Evolutionary conservation across 2,113 vertebrate species (phyloP), one percentile per base, ranked within the genome.

Genomic region (Lampris incognitus): DNA sequence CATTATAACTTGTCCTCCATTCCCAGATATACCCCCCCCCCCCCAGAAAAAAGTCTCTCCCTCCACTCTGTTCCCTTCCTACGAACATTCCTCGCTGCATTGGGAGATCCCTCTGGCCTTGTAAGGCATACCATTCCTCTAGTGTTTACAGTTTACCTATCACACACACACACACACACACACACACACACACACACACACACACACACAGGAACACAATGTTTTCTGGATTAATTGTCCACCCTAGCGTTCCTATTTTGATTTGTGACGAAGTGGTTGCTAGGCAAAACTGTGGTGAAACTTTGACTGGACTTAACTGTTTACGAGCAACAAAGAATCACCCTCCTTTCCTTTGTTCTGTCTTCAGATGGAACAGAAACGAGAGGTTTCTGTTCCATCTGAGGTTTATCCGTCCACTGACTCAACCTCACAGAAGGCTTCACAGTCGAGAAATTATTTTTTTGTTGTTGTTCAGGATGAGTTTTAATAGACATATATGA

Each of bases 31-130:
- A 24, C 65, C 49, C 57, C 60, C 51, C 60, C 64, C 39, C 63
- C 48, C 10, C 41, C 59, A n/a, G 24, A 24, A 24, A 24, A 24
- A 24, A 24, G 24, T 3, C 44, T 71, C 58, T 76, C 76, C 75
- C 79, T 81, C 73, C 72, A 59, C 69, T 54, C 67, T 24, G n/a
- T 76, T 75, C 81, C 6, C 64, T 76, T 85, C 56, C 62, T 79
- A 42, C 74, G 81, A 82, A 85, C 92, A 94, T 93, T 93, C 93
- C 92, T 88, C 24, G 3, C 69, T 84, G 78, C 85, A 88, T 61
- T 67, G 90, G 91, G 92, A 94, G 90, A 92, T 92, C 89, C 93
- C 88, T 78, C 82, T 88, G 74, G 76, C 94, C 94, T 90, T 94
- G 91, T 94, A 95, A 94, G 93, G 93, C 87, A 83, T 89, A 85